Evolutionary conservation across 2,113 vertebrate species (phyloP), one percentile per base, ranked within the genome.

Genomic region (Himantopus leucocephalus): DNA sequence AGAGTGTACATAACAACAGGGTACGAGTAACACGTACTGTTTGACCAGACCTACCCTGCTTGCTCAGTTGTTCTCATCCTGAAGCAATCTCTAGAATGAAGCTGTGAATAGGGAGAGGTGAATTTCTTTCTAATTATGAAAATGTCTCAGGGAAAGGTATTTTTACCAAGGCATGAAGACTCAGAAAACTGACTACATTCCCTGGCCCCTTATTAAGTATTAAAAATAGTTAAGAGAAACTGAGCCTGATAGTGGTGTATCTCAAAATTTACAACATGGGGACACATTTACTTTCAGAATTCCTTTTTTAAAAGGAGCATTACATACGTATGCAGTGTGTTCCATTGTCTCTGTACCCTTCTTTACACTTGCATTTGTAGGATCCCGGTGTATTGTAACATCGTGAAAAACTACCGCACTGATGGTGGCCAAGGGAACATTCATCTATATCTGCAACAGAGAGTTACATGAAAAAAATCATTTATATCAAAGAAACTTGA

Each of bases 281-380:
- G 66, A 73, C 55, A 60, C 22, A 45, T 27, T 94, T 84, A 30
- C 64, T 85, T 74, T 66, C 63, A 50, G n/a, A 93, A 84, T 23
- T 52, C 24, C n/a, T 82, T 66, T 82, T 92, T 21, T 9, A 37
- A 83, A 87, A 74, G 32, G n/a, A 96, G 62, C 12, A 14, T 70
- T 97, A 98, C 99, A 96, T 98, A 99, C 99, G 95, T 97, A 98
- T 98, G 96, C 99, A 99, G 94, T 97, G 98, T 32, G 97, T 98
- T 92, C 99, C 99, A 14, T 97, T 98, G 39, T 99, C 99, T 92
- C 98, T 97, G 97, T 98, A 99, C n/a, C 99, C 99, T 3, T 99
- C 99, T 95, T 98, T 99, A 95, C 99, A 99, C 97, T 99, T 99
- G 97, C 99, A 99, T 96, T 98, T 99, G 98, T 99, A 99, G 50